These are phyloP conservation scores for Hydrozoanthus gracilis DNA, from an alignment of 92 coral and sea anemone genomes.

Conservation along the genomic window DNA sequence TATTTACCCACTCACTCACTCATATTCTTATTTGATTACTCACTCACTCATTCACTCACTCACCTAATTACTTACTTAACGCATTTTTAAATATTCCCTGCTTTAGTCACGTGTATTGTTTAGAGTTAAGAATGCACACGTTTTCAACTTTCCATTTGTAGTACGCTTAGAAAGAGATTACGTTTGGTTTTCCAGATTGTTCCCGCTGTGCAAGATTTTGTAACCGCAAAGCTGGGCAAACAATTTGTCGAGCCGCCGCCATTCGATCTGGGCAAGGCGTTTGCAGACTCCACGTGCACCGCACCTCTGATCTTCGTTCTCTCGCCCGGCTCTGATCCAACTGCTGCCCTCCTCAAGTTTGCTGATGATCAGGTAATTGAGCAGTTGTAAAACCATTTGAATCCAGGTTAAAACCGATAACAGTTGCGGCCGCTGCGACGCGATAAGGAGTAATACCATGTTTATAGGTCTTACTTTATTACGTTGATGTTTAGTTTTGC, in stretches of 20 bases:
- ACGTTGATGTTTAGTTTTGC: background rate
- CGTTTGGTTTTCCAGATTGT: slow-evolving; percentile 69
- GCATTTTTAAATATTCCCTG: no score
- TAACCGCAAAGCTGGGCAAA: slow-evolving; percentile 89
- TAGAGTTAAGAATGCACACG: background rate
- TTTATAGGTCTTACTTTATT: background rate
- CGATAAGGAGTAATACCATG: no score
- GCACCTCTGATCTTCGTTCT: slow-evolving; percentile 96
- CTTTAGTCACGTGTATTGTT: background rate
- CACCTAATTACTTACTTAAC: background rate
- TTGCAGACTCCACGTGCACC: slow-evolving; percentile 93
- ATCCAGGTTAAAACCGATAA: no score
- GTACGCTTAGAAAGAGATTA: background rate
- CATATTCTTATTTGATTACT: background rate
- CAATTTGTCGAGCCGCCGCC: slow-evolving; percentile 97
- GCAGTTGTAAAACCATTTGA: background rate
- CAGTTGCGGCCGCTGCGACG: no score
- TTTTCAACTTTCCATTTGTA: background rate
- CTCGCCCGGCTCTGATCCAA: slow-evolving; percentile 99
- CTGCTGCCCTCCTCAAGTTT: slow-evolving; percentile 97
- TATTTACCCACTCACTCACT: no score
- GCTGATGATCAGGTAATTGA: slow-evolving; percentile 99
- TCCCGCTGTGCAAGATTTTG: slow-evolving; percentile 96
- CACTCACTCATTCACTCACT: no score
- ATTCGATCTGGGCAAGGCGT: slow-evolving; percentile 96